Conservation (phyloP, 2,113 vertebrate species). For the Saguinus midas region DNA sequence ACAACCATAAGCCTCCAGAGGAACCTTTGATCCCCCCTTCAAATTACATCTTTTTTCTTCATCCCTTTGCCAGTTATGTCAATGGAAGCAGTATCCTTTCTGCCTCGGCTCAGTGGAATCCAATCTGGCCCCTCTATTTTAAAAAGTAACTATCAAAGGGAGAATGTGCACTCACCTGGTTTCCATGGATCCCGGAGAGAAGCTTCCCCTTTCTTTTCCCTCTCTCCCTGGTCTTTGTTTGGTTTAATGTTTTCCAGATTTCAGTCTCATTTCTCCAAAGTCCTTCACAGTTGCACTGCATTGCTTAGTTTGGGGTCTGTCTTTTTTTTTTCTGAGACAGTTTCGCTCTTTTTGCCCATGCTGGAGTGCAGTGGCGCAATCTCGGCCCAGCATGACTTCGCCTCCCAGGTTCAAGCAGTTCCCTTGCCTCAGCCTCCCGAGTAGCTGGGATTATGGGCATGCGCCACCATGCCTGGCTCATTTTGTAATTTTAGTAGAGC, state of each 20-base stretch:
- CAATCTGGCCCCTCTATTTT: not conserved
- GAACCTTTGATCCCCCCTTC: not conserved
- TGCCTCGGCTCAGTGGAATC: not conserved
- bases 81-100: not conserved
- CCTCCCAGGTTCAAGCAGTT: too few relatives aligned
- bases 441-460: too few relatives aligned
- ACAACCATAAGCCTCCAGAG: not conserved
- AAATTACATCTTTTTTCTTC: not conserved
- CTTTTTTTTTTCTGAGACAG: not conserved
- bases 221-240: not conserved
- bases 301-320: not conserved
- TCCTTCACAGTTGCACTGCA: not conserved
- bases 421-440: too few relatives aligned
- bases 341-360: too few relatives aligned
- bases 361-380: too few relatives aligned
- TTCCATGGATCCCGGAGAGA: not conserved
- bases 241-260: not conserved
- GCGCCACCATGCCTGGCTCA: too few relatives aligned
- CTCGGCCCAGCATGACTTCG: too few relatives aligned
- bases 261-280: not conserved
- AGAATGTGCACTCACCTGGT: not conserved
- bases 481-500: too few relatives aligned
- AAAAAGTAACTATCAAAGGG: not conserved
- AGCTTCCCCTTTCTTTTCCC: not conserved
- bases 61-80: not conserved